phyloP scores from a whole-genome alignment of 2,888 invertebrate species.

The Cerastoderma edule region DNA sequence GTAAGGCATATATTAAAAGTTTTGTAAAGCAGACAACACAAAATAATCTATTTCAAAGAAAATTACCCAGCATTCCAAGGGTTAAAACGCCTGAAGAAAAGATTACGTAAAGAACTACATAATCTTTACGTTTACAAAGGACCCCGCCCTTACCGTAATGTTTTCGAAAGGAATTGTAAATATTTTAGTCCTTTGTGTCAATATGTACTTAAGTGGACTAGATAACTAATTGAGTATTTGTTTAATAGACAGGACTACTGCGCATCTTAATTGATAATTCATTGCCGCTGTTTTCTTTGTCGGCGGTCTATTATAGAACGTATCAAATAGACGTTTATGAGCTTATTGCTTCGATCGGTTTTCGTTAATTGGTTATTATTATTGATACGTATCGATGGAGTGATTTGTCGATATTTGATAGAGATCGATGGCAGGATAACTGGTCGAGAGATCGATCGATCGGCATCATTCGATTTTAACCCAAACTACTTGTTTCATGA shows the following conservation, averaged over 20 bases:
- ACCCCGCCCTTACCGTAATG: conserved; percentile 9
- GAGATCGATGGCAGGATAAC: not conserved
- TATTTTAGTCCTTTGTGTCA: conserved; percentile 17
- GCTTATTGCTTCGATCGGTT: conserved; percentile 6
- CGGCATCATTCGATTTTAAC: too few relatives aligned
- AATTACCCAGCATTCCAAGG: too few relatives aligned
- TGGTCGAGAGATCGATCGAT: too few relatives aligned
- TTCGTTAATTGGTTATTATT: conserved; percentile 21
- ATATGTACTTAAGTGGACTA: conserved; percentile 2
- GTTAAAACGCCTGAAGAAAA: too few relatives aligned
- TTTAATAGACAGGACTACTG: conserved; percentile 10
- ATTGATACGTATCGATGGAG: conserved; percentile 6
- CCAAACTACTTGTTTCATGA: too few relatives aligned
- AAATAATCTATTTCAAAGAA: too few relatives aligned
- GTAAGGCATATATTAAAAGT: too few relatives aligned
- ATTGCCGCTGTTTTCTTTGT: conserved; percentile 7
- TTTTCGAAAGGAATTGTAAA: conserved; percentile 17
- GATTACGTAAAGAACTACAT: too few relatives aligned
- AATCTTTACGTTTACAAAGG: too few relatives aligned
- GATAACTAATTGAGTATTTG: conserved; percentile 24
- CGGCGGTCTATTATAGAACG: conserved; percentile 14
- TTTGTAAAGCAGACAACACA: too few relatives aligned
- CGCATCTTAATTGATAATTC: conserved; percentile 7
- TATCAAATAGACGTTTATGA: conserved; percentile 10
- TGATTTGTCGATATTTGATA: conserved; percentile 9